These are phyloP conservation scores for Phyllotreta cruciferae DNA, from an alignment of 2,888 invertebrate genomes.

Conservation along the genomic window DNA sequence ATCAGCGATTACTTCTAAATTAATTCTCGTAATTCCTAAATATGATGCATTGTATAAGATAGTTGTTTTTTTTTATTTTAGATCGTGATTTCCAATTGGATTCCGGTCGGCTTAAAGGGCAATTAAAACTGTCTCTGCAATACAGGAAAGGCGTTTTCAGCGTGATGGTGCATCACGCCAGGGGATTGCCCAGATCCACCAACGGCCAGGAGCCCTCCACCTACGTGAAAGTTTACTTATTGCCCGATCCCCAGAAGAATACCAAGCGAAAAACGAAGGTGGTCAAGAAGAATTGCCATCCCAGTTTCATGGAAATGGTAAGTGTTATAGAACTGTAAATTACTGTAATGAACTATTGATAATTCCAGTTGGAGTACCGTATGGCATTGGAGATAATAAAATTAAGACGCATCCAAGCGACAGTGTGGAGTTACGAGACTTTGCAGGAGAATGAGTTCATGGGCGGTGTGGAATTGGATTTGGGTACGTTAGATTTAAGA, in stretches of 20 bases:
- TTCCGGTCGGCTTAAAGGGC: slow-evolving; percentile 67
- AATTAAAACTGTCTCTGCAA: slow-evolving; percentile 80
- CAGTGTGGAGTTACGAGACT: slow-evolving; percentile 94
- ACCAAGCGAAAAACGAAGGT: slow-evolving; percentile 97
- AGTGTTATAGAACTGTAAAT: slow-evolving; percentile 38
- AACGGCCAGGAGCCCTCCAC: slow-evolving; percentile 87
- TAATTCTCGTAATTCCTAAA: background rate
- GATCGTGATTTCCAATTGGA: slow-evolving; percentile 51
- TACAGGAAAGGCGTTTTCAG: slow-evolving; percentile 77
- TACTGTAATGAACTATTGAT: slow-evolving; percentile 6
- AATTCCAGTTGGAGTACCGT: slow-evolving; percentile 81
- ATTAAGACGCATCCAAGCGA: slow-evolving; percentile 82
- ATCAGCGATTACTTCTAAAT: too few species aligned
- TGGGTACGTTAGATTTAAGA: slow-evolving; percentile 75
- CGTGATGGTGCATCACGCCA: slow-evolving; percentile 90
- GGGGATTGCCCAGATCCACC: slow-evolving; percentile 81
- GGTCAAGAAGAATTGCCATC: slow-evolving; percentile 89
- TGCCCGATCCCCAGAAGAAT: slow-evolving; percentile 89
- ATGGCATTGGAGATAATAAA: slow-evolving; percentile 81
- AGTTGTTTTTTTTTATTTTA: slow-evolving; percentile 44
- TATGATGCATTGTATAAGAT: slow-evolving; percentile 5
- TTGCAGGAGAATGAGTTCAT: slow-evolving; percentile 94
- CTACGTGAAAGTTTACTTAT: slow-evolving; percentile 90
- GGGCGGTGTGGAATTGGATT: slow-evolving; percentile 86
- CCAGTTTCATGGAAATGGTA: slow-evolving; percentile 98